These are phyloP conservation scores for Trimorus sp. DNA, from an alignment of 2,888 invertebrate genomes.

Conservation along the genomic window DNA sequence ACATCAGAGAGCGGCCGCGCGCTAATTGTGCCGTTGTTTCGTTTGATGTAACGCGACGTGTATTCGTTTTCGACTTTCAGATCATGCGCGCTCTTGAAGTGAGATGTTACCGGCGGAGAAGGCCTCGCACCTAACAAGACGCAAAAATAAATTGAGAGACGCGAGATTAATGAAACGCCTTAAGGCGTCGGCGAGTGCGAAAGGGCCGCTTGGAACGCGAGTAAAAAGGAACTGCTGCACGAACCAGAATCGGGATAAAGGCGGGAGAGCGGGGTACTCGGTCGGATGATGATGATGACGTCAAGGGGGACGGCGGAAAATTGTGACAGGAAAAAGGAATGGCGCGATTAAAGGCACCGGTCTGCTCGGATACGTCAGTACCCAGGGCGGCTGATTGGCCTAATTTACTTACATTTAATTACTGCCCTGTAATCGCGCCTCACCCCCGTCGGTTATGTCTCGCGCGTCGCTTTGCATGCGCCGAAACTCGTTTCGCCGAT, in stretches of 20 bases:
- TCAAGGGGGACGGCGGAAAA: constrained; percentile 51
- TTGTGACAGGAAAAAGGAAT: constrained; percentile 63
- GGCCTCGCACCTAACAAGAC: constrained; percentile 77
- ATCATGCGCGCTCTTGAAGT: constrained; percentile 67
- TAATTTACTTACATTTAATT: constrained; percentile 81
- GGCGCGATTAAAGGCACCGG: constrained; percentile 58
- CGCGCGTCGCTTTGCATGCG: constrained; percentile 51
- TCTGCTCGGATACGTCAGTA: constrained; percentile 60
- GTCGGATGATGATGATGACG: constrained; percentile 57
- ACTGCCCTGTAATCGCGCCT: constrained; percentile 70
- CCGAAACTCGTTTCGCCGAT: too few relatives aligned
- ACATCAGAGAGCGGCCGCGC: neutral
- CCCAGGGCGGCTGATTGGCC: constrained; percentile 74
- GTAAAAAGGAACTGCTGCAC: constrained; percentile 69
- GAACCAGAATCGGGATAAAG: constrained; percentile 67
- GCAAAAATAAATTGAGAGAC: constrained; percentile 80
- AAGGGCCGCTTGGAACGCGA: constrained; percentile 70
- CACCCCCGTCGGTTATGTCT: constrained; percentile 51
- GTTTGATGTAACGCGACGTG: constrained; percentile 46
- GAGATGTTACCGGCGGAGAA: constrained; percentile 74
- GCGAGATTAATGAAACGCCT: constrained; percentile 81
- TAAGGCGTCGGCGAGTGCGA: constrained; percentile 76
- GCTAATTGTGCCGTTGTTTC: constrained; percentile 53
- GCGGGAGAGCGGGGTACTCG: constrained; percentile 45
- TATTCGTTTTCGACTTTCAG: constrained; percentile 32